Evolutionary conservation across 2,797 vertebrate species (phyloP).

Genomic region (Geotrypetes seraphini): DNA sequence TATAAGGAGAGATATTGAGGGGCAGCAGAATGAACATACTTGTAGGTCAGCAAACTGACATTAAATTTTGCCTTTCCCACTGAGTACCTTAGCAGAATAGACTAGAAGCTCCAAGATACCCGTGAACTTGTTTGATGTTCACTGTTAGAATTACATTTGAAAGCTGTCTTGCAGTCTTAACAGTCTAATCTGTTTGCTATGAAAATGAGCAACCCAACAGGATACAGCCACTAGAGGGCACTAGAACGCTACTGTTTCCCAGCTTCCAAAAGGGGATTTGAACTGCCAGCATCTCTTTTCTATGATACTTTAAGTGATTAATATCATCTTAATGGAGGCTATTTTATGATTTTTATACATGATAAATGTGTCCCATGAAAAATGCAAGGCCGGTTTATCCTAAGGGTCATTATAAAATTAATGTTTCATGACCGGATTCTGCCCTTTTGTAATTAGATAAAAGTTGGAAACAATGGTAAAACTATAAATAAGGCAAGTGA

Average conservation of each 20-base stretch:
- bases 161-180: too few species aligned
- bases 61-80: too few species aligned
- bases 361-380: constrained; percentile 14
- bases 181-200: too few species aligned
- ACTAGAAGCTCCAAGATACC: too few species aligned
- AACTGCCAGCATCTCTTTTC: constrained; percentile 4
- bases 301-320: background rate
- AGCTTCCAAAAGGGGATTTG: background rate
- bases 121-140: too few species aligned
- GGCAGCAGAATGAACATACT: too few species aligned
- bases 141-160: too few species aligned
- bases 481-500: too few species aligned
- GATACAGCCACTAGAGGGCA: constrained; percentile 43
- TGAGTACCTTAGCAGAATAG: too few species aligned
- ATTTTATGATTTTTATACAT: constrained; percentile 7
- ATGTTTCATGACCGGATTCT: constrained; percentile 17
- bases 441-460: constrained; percentile 12
- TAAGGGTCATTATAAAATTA: constrained; percentile 20
- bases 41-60: too few species aligned
- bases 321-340: constrained; percentile 2
- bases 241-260: constrained; percentile 30
- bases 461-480: constrained; percentile 21
- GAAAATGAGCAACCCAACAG: background rate
- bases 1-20: too few species aligned
- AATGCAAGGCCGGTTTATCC: constrained; percentile 8